These are phyloP conservation scores for Apis laboriosa DNA, from an alignment of 1,140 invertebrate species.

Conservation along the genomic window DNA sequence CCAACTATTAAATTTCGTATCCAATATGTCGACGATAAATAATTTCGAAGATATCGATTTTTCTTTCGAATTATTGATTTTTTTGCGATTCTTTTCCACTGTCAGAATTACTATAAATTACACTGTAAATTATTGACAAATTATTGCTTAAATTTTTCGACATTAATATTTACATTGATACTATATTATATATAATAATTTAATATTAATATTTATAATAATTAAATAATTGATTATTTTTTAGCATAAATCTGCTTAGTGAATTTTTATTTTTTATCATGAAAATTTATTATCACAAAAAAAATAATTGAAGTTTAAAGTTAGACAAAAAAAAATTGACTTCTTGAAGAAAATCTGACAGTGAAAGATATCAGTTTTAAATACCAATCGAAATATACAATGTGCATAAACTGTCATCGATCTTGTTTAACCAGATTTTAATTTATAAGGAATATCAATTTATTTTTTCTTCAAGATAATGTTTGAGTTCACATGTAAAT, in stretches of 20 bases:
- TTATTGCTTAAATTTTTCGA: too few relatives aligned
- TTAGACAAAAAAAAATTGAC: too few relatives aligned
- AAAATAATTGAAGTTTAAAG: background rate
- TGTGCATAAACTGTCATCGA: background rate
- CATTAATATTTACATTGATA: too few relatives aligned
- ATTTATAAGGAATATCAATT: background rate
- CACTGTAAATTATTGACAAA: too few relatives aligned
- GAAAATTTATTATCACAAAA: background rate
- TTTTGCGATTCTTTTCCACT: background rate
- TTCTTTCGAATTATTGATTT: background rate
- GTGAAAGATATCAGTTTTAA: background rate
- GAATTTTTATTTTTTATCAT: background rate
- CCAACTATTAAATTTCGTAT: background rate
- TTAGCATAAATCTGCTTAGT: background rate
- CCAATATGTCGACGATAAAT: background rate
- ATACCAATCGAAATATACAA: background rate
- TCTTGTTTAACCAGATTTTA: background rate
- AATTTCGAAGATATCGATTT: background rate
- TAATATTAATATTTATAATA: background rate
- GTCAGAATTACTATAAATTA: too few relatives aligned
- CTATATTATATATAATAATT: background rate
- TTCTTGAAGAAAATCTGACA: background rate
- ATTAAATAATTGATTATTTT: background rate
- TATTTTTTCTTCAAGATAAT: background rate
- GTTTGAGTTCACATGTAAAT: conserved; percentile 2